Percentiles rank a stretch among this genome's conserved stretches.
Evolutionary conservation across 2,797 vertebrate species (phyloP).

Genomic region (Alfaro cultratus): DNA sequence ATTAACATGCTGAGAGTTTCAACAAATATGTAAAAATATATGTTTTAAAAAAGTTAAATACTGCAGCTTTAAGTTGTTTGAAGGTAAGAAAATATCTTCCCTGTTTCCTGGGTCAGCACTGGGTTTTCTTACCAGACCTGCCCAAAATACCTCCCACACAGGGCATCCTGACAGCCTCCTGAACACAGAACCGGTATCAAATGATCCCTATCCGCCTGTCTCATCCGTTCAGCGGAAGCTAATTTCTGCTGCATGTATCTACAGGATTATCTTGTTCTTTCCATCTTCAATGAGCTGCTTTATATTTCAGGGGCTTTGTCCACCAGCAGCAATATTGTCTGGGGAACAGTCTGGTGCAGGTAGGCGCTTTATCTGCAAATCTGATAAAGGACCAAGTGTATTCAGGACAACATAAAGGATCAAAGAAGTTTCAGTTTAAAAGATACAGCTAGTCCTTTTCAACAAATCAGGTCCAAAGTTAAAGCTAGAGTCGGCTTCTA

Average conservation of each 20-base stretch:
- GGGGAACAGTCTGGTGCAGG: neutral
- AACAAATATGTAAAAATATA: no score
- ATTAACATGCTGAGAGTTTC: no score
- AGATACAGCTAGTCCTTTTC: neutral
- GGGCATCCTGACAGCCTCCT: neutral
- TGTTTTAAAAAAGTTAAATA: no score
- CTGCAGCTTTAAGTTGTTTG: neutral
- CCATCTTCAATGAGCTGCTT: neutral
- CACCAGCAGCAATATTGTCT: neutral
- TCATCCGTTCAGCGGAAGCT: neutral
- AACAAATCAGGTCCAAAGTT: neutral
- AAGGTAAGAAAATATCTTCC: neutral
- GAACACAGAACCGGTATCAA: neutral
- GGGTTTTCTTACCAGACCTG: neutral
- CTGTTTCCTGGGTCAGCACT: neutral
- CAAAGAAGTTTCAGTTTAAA: neutral
- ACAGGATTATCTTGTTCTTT: constrained; percentile 5
- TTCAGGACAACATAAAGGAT: constrained; percentile 1
- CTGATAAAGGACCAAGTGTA: neutral
- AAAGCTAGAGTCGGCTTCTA: neutral
- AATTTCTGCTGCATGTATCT: constrained; percentile 8
- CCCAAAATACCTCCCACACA: constrained; percentile 1
- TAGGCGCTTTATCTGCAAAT: neutral
- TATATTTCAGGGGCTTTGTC: neutral
- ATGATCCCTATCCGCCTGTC: neutral